These are phyloP conservation scores for Grantiella picta DNA, from an alignment of 2,113 vertebrate genomes.

Conservation along the genomic window DNA sequence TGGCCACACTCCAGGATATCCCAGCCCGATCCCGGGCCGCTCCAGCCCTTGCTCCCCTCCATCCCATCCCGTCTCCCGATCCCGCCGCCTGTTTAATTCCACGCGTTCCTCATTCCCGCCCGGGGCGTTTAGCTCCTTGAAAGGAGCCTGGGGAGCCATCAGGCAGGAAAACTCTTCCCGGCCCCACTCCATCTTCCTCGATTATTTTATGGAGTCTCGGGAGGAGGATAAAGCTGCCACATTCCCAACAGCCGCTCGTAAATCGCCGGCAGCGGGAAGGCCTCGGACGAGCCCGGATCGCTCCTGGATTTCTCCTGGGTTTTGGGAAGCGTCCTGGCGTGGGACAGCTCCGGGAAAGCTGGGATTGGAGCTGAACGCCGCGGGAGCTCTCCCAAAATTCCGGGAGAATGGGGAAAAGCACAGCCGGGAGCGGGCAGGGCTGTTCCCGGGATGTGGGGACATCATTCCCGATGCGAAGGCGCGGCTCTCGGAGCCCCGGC, in stretches of 20 bases:
- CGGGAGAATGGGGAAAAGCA: rapidly evolving
- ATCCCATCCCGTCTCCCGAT: not conserved
- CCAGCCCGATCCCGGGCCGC: rapidly evolving
- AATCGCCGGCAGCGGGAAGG: not conserved
- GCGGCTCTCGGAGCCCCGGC: not conserved
- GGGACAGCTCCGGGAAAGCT: not conserved
- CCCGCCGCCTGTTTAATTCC: not conserved
- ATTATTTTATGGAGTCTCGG: conserved; percentile 49
- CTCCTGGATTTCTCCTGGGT: rapidly evolving
- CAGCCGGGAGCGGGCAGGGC: not conserved
- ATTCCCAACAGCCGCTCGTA: not conserved
- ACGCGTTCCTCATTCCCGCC: not conserved
- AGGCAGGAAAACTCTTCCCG: not conserved
- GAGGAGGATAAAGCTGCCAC: conserved; percentile 55
- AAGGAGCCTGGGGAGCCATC: conserved; percentile 54
- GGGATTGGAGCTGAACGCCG: no score
- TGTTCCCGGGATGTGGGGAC: not conserved
- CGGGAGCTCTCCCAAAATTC: not conserved
- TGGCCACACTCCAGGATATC: not conserved
- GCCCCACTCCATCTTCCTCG: conserved; percentile 48
- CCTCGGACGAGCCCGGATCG: rapidly evolving
- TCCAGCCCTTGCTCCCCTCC: not conserved
- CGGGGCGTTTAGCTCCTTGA: not conserved
- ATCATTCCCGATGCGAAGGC: not conserved
- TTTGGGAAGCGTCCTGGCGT: no score